These are phyloP conservation scores for Onychomys arenicola DNA, from an alignment of 2,797 vertebrate genomes.

Conservation along the genomic window DNA sequence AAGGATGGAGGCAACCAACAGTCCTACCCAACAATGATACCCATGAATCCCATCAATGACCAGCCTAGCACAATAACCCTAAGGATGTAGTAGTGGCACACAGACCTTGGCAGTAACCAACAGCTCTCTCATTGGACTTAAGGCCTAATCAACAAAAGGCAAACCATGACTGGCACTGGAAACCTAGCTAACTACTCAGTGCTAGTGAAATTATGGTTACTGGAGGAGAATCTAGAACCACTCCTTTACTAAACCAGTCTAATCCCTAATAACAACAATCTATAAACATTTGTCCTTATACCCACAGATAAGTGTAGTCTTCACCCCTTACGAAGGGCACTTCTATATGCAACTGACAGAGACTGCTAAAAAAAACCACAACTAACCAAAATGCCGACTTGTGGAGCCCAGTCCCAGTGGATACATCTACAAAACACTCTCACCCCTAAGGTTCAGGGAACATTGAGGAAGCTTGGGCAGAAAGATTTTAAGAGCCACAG, in stretches of 20 bases:
- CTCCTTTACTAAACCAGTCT: neutral
- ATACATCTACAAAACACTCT: neutral
- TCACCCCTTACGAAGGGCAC: neutral
- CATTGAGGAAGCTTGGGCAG: neutral
- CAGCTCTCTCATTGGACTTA: neutral
- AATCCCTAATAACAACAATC: too few species aligned
- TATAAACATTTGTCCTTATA: neutral
- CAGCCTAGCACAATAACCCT: neutral
- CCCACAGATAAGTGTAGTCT: neutral
- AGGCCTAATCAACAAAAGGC: neutral
- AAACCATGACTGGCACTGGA: neutral
- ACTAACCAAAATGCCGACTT: neutral
- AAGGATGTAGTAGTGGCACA: neutral
- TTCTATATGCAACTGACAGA: neutral
- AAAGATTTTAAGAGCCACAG: neutral
- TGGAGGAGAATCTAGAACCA: neutral
- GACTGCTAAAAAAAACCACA: neutral
- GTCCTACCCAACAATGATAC: neutral
- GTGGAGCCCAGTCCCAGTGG: neutral
- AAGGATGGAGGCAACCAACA: neutral
- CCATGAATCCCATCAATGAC: neutral
- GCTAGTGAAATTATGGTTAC: neutral
- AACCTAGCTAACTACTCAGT: neutral
- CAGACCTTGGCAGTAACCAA: neutral
- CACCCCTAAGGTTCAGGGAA: neutral